phyloP scores from a whole-genome alignment of 2,888 invertebrate genomes.

The Venusia cambrica region DNA sequence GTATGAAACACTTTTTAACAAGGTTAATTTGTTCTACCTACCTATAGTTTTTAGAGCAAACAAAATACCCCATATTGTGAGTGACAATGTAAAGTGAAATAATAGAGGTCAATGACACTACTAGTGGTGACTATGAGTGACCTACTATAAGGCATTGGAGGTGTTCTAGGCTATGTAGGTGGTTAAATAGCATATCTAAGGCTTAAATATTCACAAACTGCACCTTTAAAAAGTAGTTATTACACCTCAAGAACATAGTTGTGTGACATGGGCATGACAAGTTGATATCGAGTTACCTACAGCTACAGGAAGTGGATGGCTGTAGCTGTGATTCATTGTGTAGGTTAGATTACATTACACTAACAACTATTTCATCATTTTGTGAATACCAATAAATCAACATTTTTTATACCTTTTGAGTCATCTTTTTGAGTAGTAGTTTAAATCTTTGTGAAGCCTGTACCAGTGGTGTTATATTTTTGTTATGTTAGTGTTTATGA shows the following conservation, averaged over 20 bases:
- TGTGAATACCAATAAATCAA: slow-evolving; percentile 9
- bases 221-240: too few relatives aligned
- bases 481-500: slow-evolving; percentile 54
- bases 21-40: too few relatives aligned
- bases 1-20: too few relatives aligned
- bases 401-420: too few relatives aligned
- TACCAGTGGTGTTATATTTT: slow-evolving; percentile 13
- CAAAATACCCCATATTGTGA: too few relatives aligned
- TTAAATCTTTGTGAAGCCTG: slow-evolving; percentile 12
- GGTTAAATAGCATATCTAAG: too few relatives aligned
- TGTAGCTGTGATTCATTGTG: slow-evolving; percentile 10
- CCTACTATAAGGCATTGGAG: too few relatives aligned
- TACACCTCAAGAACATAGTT: too few relatives aligned
- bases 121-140: slow-evolving; percentile 13
- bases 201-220: too few relatives aligned
- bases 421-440: slow-evolving; percentile 2
- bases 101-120: slow-evolving; percentile 20
- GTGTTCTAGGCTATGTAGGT: too few relatives aligned
- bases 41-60: too few relatives aligned
- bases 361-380: slow-evolving; percentile 13
- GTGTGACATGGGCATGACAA: slow-evolving; percentile 7
- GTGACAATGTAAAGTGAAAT: too few relatives aligned
- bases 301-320: slow-evolving; percentile 11
- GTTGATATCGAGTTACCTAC: slow-evolving; percentile 5
- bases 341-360: slow-evolving; percentile 10